Evolutionary conservation across 2,888 invertebrate genomes (phyloP).

Genomic region (Tanytarsus gracilentus): DNA sequence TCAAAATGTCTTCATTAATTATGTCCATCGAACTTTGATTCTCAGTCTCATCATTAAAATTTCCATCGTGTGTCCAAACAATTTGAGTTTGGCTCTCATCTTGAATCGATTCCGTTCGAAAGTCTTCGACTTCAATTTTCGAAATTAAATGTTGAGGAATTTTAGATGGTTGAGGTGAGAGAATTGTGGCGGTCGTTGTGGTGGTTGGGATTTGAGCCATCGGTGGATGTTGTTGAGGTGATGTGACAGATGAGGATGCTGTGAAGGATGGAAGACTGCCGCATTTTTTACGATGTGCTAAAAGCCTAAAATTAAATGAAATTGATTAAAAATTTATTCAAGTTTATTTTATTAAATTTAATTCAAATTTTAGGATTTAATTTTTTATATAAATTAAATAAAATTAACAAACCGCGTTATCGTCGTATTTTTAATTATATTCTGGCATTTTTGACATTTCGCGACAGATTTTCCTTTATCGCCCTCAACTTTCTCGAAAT

Average conservation of each 20-base stretch:
- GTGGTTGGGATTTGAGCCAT: no score
- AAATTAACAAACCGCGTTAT: background rate
- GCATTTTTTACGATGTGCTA: background rate
- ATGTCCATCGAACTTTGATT: background rate
- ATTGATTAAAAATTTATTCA: background rate
- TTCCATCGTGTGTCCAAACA: background rate
- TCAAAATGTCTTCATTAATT: constrained; percentile 4
- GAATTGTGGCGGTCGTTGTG: no score
- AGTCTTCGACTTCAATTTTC: background rate
- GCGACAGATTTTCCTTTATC: constrained; percentile 15
- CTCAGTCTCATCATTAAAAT: background rate
- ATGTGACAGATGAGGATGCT: background rate
- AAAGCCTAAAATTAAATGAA: background rate
- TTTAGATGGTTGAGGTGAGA: no score
- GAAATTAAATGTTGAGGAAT: no score
- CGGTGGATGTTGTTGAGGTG: background rate
- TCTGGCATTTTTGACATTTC: constrained; percentile 2
- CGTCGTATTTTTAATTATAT: constrained; percentile 5
- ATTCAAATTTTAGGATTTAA: background rate
- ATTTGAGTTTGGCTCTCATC: no score
- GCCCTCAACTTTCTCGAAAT: constrained; percentile 18
- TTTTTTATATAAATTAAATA: background rate
- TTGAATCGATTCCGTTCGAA: no score
- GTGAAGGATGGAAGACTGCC: background rate
- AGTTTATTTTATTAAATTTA: background rate